Evolutionary conservation across 2,888 invertebrate genomes (phyloP).

Genomic region (Schrankia costaestrigalis): DNA sequence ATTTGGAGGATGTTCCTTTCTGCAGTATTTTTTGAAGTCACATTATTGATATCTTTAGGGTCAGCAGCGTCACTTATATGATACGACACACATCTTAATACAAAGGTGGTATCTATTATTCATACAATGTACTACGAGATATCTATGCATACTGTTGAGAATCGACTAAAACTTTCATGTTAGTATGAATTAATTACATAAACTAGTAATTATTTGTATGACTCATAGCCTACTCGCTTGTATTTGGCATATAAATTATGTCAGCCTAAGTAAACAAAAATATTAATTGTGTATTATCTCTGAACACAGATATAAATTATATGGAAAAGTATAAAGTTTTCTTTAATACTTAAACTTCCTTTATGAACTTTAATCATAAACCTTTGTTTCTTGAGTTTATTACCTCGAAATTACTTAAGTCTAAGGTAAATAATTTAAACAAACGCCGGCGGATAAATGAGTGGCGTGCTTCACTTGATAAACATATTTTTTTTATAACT

Average conservation of each 20-base stretch:
- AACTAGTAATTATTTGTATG: conserved; percentile 32
- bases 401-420: conserved; percentile 30
- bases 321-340: conserved; percentile 17
- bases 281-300: conserved; percentile 56
- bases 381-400: conserved; percentile 32
- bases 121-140: no score
- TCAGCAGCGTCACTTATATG: no score
- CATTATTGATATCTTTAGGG: no score
- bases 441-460: conserved; percentile 9
- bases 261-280: conserved; percentile 67
- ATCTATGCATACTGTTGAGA: no score
- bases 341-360: conserved; percentile 30
- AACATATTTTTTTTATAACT: neutral
- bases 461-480: neutral
- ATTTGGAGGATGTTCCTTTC: no score
- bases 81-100: no score
- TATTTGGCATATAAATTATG: conserved; percentile 39
- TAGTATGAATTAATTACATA: conserved; percentile 23
- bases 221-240: conserved; percentile 9
- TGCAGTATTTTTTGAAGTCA: no score
- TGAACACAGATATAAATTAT: conserved; percentile 16
- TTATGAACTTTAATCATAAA: conserved; percentile 32
- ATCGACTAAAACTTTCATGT: no score
- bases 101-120: no score
- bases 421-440: conserved; percentile 25